Base-by-base conservation (phyloP, 2,113 vertebrate species). In the Stigmatopora nigra region DNA sequence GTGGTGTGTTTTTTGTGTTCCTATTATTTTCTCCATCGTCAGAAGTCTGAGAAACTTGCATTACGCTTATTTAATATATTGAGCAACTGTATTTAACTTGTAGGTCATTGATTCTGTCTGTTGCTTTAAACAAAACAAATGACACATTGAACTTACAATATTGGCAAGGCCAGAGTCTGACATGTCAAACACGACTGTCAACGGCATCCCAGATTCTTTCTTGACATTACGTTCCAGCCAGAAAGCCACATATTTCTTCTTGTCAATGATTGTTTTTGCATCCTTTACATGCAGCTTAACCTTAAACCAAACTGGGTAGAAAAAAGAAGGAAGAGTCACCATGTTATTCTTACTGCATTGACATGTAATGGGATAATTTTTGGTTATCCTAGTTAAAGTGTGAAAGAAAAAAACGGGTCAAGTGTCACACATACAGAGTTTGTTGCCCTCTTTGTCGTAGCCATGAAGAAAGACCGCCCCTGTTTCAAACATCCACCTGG, bases 101-200 rank as follows among this genome's bases (percentile, higher is more conserved):
- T 10, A 41, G 9, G 38, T 41, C 38, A 41, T 41, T 10, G 6
- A 10, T 41, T 8, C 38, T 41, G 9, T 41, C 38, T 41, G 38
- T 41, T 10, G 6, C 7, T 41, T 41, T 41, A 20, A 53, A 55
- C 22, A 14, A 25, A 55, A 25, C 5, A 5, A 17, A 11, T n/a
- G 35, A 10, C 10, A 61, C 22, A 67, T 59, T 6, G n/a, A 22
- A 87, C 95, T 96, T 89, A 99, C 96, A 64, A 98, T 93, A 78
- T 94, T 96, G 82, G 93, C 89, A 68, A 98, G 65, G 76, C 96
- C 95, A 61, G 94, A 95, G 25, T 99, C 97, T 0, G 93, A 58
- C 93, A 99, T 94, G 87, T 99, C 97, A 77, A 98, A 98, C 62
- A 99, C 91, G 47, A 98, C 94, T 0, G 96, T 98, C 60, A 99